Evolutionary conservation across 2,888 invertebrate species (phyloP).

Genomic region (Halocaridina rubra): DNA sequence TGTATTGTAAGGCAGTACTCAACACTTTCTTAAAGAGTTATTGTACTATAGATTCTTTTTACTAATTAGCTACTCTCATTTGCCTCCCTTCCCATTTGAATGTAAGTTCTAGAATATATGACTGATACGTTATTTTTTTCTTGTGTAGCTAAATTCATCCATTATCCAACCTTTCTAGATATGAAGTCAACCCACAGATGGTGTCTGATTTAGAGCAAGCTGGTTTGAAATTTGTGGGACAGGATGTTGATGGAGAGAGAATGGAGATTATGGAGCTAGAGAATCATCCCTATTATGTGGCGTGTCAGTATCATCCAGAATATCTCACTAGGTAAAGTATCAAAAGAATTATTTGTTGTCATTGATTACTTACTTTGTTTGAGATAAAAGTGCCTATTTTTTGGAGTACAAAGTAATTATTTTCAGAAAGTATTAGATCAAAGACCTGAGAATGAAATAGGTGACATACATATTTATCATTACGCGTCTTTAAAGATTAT

Average conservation of each 20-base stretch:
- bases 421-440: not conserved
- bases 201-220: conserved; percentile 81
- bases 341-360: too few relatives aligned
- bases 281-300: conserved; percentile 91
- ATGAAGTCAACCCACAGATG: conserved; percentile 94
- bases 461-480: not conserved
- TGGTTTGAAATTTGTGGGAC: conserved; percentile 88
- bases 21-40: too few relatives aligned
- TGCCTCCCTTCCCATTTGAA: too few relatives aligned
- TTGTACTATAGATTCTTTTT: too few relatives aligned
- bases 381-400: not conserved
- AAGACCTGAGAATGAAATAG: not conserved
- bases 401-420: not conserved
- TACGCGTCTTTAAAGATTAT: not conserved
- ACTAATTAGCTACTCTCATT: too few relatives aligned
- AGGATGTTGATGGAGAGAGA: conserved; percentile 71
- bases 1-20: too few relatives aligned
- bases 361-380: not conserved
- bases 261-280: conserved; percentile 94
- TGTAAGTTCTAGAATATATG: too few relatives aligned
- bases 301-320: conserved; percentile 98
- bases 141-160: too few relatives aligned
- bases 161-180: conserved; percentile 71
- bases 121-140: too few relatives aligned
- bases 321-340: conserved; percentile 78